A percentile compares a stretch with the other conserved stretches of the same genome.
These are phyloP conservation scores for Thalassarche chlororhynchos DNA, from an alignment of 2,113 vertebrate species.

Conservation along the genomic window DNA sequence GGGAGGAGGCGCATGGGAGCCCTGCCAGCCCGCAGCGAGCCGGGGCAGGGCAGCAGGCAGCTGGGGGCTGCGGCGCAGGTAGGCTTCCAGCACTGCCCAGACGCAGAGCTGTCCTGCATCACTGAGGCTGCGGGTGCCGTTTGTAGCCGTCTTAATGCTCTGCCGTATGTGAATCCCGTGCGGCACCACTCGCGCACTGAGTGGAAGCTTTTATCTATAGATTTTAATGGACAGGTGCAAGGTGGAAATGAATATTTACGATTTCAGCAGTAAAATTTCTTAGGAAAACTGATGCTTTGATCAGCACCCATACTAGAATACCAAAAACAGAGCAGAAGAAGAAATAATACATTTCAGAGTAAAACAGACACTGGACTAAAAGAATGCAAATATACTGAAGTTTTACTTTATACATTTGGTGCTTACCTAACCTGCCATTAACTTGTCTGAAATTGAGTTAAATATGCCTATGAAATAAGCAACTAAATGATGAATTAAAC, in stretches of 20 bases:
- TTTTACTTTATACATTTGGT: not conserved
- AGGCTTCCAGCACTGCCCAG: not conserved
- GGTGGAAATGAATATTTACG: not conserved
- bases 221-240: not conserved
- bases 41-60: not conserved
- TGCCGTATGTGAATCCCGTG: accelerated
- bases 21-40: not conserved
- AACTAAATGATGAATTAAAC: not conserved
- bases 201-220: not conserved
- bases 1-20: not conserved
- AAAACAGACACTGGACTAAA: not conserved
- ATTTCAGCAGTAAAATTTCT: not conserved
- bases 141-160: not conserved
- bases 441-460: not conserved
- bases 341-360: not conserved
- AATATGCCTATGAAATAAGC: not conserved
- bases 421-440: not conserved
- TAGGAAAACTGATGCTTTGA: not conserved
- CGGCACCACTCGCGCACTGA: accelerated
- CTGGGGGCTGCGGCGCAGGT: not conserved
- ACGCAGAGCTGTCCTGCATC: not conserved
- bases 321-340: not conserved
- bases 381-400: not conserved
- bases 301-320: not conserved
- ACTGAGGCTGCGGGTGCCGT: accelerated